A percentile compares a stretch with the other conserved stretches of the same genome.
These are phyloP conservation scores for Gymnoscelis rufifasciata DNA, from an alignment of 2,888 invertebrate genomes.

Conservation along the genomic window DNA sequence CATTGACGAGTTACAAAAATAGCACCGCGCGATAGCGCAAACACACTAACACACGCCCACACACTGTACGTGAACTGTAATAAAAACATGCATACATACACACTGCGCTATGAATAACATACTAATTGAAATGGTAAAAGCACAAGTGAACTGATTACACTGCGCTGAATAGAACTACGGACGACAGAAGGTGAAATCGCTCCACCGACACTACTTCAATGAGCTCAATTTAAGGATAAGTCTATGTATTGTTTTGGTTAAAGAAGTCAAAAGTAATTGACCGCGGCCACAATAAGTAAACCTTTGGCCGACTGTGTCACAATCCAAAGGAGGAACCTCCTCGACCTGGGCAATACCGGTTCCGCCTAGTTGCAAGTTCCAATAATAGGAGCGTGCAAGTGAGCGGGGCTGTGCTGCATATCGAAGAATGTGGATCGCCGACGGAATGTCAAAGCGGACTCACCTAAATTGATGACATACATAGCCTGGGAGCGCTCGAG, in stretches of 20 bases:
- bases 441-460: slow-evolving; percentile 59
- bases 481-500: slow-evolving; percentile 78
- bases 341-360: slow-evolving; percentile 56
- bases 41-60: slow-evolving; percentile 77
- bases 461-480: slow-evolving; percentile 79
- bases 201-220: too few relatives aligned
- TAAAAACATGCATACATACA: slow-evolving; percentile 70
- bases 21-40: slow-evolving; percentile 72
- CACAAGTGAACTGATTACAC: slow-evolving; percentile 53
- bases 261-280: slow-evolving; percentile 43
- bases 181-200: neutral
- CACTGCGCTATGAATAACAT: slow-evolving; percentile 64
- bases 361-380: slow-evolving; percentile 65
- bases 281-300: slow-evolving; percentile 32
- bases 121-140: slow-evolving; percentile 65
- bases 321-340: slow-evolving; percentile 37
- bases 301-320: too few relatives aligned
- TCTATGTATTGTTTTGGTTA: slow-evolving; percentile 39
- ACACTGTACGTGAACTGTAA: slow-evolving; percentile 70
- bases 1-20: slow-evolving; percentile 52
- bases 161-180: slow-evolving; percentile 34
- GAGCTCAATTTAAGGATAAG: slow-evolving; percentile 40
- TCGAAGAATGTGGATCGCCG: slow-evolving; percentile 53
- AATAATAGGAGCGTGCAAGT: slow-evolving; percentile 53
- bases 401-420: slow-evolving; percentile 33